These are phyloP conservation scores for Colletes gigas DNA, from an alignment of 1,140 invertebrate genomes.

Conservation along the genomic window DNA sequence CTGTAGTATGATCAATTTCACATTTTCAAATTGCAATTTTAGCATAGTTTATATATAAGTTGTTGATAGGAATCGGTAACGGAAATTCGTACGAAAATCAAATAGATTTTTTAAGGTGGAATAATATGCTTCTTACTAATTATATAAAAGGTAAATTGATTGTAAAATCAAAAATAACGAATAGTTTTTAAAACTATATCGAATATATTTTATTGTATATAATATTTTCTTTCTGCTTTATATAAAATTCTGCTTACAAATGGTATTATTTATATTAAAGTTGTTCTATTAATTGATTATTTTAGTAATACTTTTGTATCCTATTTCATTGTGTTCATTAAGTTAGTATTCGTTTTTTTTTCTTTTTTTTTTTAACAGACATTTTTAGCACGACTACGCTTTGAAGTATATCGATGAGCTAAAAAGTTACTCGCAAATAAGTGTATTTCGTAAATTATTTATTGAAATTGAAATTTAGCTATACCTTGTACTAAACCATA, in stretches of 20 bases:
- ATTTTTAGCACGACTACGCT: slow-evolving; percentile 64
- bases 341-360: slow-evolving; percentile 67
- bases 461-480: slow-evolving; percentile 59
- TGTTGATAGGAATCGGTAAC: slow-evolving; percentile 1
- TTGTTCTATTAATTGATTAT: slow-evolving; percentile 65
- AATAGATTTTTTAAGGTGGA: slow-evolving; percentile 10
- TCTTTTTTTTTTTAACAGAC: slow-evolving; percentile 37
- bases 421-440: slow-evolving; percentile 43
- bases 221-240: slow-evolving; percentile 19
- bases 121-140: background rate
- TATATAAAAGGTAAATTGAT: background rate
- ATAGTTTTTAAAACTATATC: slow-evolving; percentile 28
- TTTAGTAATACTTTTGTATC: slow-evolving; percentile 69
- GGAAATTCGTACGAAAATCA: slow-evolving; percentile 15
- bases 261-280: slow-evolving; percentile 71
- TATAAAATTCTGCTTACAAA: slow-evolving; percentile 69
- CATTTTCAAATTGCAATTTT: slow-evolving; percentile 33
- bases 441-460: slow-evolving; percentile 56
- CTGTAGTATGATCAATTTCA: slow-evolving; percentile 10
- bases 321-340: slow-evolving; percentile 70
- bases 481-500: slow-evolving; percentile 51
- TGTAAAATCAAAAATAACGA: slow-evolving; percentile 6
- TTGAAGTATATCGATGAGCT: slow-evolving; percentile 56
- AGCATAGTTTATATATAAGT: slow-evolving; percentile 15
- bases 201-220: slow-evolving; percentile 30